These are phyloP conservation scores for Tarsius wallacei DNA, from an alignment of 2,797 vertebrate species.

Conservation along the genomic window DNA sequence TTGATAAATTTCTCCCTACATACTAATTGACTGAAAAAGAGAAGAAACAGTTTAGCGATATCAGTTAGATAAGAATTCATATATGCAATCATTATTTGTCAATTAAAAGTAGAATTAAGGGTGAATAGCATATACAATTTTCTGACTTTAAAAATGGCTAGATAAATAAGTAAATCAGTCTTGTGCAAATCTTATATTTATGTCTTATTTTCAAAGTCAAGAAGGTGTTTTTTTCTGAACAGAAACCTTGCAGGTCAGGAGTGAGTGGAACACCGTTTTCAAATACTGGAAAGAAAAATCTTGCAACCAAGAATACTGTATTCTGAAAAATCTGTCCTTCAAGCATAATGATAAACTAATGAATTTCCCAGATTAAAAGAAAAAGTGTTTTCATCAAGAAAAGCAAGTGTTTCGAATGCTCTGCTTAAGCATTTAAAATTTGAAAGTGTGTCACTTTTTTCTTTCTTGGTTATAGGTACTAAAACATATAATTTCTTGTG, in stretches of 20 bases:
- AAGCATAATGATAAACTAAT: too few species aligned
- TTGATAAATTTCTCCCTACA: background rate
- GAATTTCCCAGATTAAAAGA: too few species aligned
- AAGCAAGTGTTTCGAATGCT: background rate
- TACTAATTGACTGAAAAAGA: background rate
- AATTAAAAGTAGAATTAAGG: background rate
- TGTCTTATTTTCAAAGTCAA: background rate
- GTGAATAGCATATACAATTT: background rate
- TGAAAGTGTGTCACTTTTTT: background rate
- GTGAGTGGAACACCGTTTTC: background rate
- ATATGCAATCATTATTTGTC: background rate
- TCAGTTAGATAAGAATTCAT: background rate
- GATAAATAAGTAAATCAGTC: background rate
- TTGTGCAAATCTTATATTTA: background rate
- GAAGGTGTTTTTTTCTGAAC: background rate
- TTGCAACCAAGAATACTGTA: too few species aligned
- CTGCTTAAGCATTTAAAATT: background rate
- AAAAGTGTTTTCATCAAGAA: background rate
- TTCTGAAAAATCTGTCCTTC: too few species aligned
- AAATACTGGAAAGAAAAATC: too few species aligned
- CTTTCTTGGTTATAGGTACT: background rate
- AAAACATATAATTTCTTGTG: background rate
- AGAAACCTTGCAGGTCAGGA: too few species aligned
- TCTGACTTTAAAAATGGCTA: slow-evolving; percentile 50
- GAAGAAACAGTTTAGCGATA: background rate